These are phyloP conservation scores for Scaptomyza polygonia DNA, from an alignment of 2,888 invertebrate genomes.

Conservation along the genomic window DNA sequence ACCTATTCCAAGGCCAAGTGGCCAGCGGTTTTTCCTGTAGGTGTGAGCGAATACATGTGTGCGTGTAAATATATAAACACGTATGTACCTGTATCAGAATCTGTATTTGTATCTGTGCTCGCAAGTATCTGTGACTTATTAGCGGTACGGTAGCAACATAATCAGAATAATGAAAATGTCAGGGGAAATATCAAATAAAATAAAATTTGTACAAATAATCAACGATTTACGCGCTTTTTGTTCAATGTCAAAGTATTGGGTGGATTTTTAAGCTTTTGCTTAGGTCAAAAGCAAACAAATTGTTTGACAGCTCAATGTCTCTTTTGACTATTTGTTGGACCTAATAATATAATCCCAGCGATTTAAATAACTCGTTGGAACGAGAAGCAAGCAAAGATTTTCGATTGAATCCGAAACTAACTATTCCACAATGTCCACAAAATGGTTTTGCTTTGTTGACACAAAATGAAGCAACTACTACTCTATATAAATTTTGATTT, in stretches of 20 bases:
- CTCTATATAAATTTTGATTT: constrained; percentile 48
- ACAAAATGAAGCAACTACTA: constrained; percentile 22
- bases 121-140: constrained; percentile 46
- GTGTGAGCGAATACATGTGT: constrained; percentile 17
- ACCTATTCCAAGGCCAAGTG: constrained; percentile 83
- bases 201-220: constrained; percentile 22
- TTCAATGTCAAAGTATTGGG: constrained; percentile 11
- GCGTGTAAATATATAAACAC: constrained; percentile 15
- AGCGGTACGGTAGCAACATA: constrained; percentile 33
- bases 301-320: constrained; percentile 10
- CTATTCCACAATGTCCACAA: neutral
- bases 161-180: constrained; percentile 52
- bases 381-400: constrained; percentile 9
- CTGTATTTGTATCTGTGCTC: constrained; percentile 17
- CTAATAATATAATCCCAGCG: neutral
- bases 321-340: constrained; percentile 47
- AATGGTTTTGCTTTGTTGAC: constrained; percentile 21
- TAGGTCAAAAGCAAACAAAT: constrained; percentile 45
- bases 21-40: constrained; percentile 50
- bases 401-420: neutral
- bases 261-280: neutral
- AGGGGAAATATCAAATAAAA: constrained; percentile 27
- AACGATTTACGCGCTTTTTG: constrained; percentile 25
- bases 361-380: constrained; percentile 15
- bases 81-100: neutral